These are phyloP conservation scores for Rutpela maculata DNA, from an alignment of 2,888 invertebrate genomes.

Conservation along the genomic window DNA sequence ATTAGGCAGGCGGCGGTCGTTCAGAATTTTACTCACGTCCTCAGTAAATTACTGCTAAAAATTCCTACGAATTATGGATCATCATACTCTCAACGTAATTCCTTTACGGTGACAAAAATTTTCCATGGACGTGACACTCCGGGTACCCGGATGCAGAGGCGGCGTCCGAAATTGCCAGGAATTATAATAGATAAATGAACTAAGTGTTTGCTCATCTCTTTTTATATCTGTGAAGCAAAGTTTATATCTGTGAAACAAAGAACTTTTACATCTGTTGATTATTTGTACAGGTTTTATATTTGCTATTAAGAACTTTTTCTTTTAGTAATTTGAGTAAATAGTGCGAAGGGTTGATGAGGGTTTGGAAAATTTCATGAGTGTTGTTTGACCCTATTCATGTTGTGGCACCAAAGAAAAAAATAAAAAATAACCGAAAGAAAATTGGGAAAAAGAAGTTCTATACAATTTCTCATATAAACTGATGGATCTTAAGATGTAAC, in stretches of 20 bases:
- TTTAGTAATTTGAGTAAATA: no score
- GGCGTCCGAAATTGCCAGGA: slow-evolving; percentile 6
- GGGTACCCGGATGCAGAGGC: slow-evolving; percentile 20
- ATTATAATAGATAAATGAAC: neutral
- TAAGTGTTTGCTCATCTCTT: neutral
- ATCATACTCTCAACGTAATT: slow-evolving; percentile 12
- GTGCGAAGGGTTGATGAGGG: no score
- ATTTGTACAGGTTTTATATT: no score
- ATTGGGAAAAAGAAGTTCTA: no score
- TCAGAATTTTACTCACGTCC: slow-evolving; percentile 39
- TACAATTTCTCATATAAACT: no score
- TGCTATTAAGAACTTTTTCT: no score
- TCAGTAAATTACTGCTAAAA: slow-evolving; percentile 16
- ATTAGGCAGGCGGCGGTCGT: slow-evolving; percentile 31
- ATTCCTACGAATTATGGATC: slow-evolving; percentile 31
- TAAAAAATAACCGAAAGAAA: no score
- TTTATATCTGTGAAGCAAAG: neutral
- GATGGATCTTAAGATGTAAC: no score
- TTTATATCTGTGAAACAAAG: neutral
- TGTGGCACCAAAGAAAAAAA: no score
- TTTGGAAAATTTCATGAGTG: no score
- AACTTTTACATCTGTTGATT: neutral
- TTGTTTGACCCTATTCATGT: no score
- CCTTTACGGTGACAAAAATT: slow-evolving; percentile 27
- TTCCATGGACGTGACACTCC: slow-evolving; percentile 32